A percentile compares a stretch with the other conserved stretches of the same genome.
Evolutionary conservation across 2,888 invertebrate species (phyloP).

Genomic region (Glomeris marginata): DNA sequence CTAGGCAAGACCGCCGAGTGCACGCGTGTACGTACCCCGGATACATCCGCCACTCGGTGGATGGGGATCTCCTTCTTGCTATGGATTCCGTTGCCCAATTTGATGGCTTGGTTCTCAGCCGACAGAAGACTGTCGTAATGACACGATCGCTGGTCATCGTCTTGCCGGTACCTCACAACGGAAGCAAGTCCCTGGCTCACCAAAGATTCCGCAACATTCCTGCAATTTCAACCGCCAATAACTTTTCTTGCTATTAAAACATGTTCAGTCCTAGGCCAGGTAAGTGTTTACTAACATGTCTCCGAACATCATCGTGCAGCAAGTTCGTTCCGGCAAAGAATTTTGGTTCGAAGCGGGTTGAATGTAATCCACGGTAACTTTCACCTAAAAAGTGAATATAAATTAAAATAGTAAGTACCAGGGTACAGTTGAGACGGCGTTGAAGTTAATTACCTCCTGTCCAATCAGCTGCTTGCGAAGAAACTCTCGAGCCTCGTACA

Average conservation of each 20-base stretch:
- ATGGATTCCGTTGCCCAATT: constrained; percentile 65
- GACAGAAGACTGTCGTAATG: constrained; percentile 82
- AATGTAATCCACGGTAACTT: constrained; percentile 84
- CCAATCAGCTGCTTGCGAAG: constrained; percentile 88
- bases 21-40: constrained; percentile 40
- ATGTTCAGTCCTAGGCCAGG: too few species aligned
- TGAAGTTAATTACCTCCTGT: constrained; percentile 53
- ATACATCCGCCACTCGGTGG: constrained; percentile 77
- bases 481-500: constrained; percentile 97
- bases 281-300: constrained; percentile 60
- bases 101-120: constrained; percentile 84
- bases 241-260: constrained; percentile 10
- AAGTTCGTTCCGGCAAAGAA: constrained; percentile 84
- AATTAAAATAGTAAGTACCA: not conserved
- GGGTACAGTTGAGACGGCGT: not conserved
- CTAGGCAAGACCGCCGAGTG: too few species aligned
- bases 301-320: constrained; percentile 77
- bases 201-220: constrained; percentile 86
- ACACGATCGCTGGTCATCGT: constrained; percentile 89
- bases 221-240: constrained; percentile 27
- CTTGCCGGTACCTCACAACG: constrained; percentile 83
- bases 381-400: constrained; percentile 35
- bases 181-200: constrained; percentile 83
- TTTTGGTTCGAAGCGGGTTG: constrained; percentile 70
- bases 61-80: constrained; percentile 65